phyloP scores from a whole-genome alignment of 2,797 vertebrate species.

The Limnodromus scolopaceus region DNA sequence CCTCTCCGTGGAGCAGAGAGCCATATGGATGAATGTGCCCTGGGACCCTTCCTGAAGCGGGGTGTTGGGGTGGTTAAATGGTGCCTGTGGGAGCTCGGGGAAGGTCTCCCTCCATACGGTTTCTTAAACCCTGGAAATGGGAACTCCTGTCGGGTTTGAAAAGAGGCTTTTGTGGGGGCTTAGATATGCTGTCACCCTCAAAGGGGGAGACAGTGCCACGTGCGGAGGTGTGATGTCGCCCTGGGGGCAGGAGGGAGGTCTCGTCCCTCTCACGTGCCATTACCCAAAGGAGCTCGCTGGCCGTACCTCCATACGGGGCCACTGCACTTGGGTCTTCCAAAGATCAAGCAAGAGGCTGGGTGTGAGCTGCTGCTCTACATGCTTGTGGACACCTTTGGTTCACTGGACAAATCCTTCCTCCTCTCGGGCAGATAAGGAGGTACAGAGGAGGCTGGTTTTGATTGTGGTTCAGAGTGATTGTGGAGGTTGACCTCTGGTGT shows the following conservation, averaged over 20 bases:
- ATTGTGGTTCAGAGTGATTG: constrained; percentile 1
- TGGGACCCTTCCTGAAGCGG: not conserved
- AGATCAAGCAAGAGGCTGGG: not conserved
- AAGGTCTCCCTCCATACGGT: not conserved
- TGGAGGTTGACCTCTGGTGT: not conserved
- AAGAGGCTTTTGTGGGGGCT: not conserved
- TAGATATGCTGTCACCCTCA: rapidly evolving
- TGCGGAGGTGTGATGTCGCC: rapidly evolving
- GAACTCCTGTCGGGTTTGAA: not conserved
- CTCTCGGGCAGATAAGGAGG: not conserved
- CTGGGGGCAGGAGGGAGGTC: not conserved
- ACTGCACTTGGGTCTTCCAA: not conserved
- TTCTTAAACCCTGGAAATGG: not conserved
- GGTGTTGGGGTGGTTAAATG: rapidly evolving
- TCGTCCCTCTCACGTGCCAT: not conserved
- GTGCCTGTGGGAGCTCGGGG: rapidly evolving
- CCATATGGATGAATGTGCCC: rapidly evolving
- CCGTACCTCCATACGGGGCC: rapidly evolving
- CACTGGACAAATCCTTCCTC: not conserved
- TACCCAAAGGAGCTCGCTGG: not conserved
- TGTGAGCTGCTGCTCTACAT: not conserved
- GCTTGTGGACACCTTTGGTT: not conserved
- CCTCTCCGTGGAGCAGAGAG: rapidly evolving
- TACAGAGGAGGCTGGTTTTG: not conserved
- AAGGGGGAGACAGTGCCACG: rapidly evolving